Evolutionary conservation across 1,140 invertebrate genomes (phyloP).

Genomic region (Panonychus citri): DNA sequence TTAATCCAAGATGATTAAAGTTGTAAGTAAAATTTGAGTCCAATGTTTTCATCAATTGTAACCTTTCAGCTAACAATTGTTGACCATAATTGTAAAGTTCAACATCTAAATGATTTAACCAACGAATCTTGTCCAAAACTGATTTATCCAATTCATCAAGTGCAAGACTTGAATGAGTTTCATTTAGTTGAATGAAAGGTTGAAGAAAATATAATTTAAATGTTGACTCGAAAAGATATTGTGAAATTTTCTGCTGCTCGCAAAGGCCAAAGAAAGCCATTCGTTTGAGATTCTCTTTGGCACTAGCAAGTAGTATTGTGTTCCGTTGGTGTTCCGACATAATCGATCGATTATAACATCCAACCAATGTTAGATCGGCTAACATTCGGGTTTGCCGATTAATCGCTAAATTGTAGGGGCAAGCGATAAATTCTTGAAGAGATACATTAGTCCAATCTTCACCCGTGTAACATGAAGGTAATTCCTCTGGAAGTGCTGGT

Average conservation of each 20-base stretch:
- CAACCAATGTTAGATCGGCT: constrained; percentile 71
- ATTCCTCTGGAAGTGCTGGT: constrained; percentile 38
- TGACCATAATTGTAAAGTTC: constrained; percentile 83
- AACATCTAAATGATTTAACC: constrained; percentile 67
- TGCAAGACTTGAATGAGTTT: constrained; percentile 52
- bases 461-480: constrained; percentile 32
- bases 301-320: constrained; percentile 63
- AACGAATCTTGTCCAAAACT: constrained; percentile 46
- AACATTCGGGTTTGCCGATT: constrained; percentile 96
- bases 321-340: constrained; percentile 38
- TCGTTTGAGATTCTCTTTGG: constrained; percentile 73
- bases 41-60: constrained; percentile 23
- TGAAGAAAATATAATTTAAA: constrained; percentile 73
- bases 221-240: constrained; percentile 91
- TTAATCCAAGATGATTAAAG: constrained; percentile 13
- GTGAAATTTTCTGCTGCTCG: constrained; percentile 77
- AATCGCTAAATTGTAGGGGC: constrained; percentile 71
- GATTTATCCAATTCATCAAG: constrained; percentile 42
- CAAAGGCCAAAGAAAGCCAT: constrained; percentile 95
- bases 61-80: constrained; percentile 59
- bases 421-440: constrained; percentile 63
- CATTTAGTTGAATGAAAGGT: constrained; percentile 68
- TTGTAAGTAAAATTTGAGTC: constrained; percentile 14
- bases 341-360: constrained; percentile 72
- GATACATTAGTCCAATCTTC: constrained; percentile 30